These are phyloP conservation scores for Bolinopsis microptera DNA, from an alignment of 37 sponge, comb jelly and placozoan genomes.

Conservation along the genomic window DNA sequence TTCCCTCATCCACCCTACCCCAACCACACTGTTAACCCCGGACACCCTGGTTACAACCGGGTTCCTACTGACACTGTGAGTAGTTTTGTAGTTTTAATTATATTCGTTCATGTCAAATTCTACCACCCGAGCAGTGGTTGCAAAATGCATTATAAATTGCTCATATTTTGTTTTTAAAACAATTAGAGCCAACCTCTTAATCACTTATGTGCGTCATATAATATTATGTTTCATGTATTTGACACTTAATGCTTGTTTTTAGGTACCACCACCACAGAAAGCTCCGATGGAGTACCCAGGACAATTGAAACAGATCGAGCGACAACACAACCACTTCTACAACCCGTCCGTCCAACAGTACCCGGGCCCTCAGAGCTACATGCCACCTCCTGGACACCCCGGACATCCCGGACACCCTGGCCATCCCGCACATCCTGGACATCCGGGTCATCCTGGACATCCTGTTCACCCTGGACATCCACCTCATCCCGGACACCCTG, in stretches of 20 bases:
- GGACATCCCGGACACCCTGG: not conserved
- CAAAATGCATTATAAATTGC: too few species aligned
- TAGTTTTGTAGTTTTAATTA: too few species aligned
- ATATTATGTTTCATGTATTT: not conserved
- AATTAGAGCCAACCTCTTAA: too few species aligned
- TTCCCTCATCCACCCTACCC: constrained; percentile 36
- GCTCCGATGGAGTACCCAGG: constrained; percentile 64
- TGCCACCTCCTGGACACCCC: not conserved
- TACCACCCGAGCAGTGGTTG: too few species aligned
- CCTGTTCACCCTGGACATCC: not conserved
- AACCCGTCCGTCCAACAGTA: constrained; percentile 52
- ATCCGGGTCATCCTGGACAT: not conserved
- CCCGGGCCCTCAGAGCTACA: constrained; percentile 5
- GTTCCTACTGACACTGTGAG: constrained; percentile 44
- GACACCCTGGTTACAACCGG: constrained; percentile 3
- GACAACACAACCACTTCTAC: constrained; percentile 66
- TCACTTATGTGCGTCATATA: not conserved
- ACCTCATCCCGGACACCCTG: too few species aligned
- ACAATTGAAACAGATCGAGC: constrained; percentile 48
- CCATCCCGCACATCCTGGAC: constrained; percentile 31
- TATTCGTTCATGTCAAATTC: too few species aligned
- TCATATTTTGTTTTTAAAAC: too few species aligned
- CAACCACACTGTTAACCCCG: constrained; percentile 26
- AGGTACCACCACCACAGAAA: constrained; percentile 66
- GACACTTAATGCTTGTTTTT: too few species aligned